Base-by-base conservation (phyloP, 2,888 invertebrate species). In the Anaspis maculata region DNA sequence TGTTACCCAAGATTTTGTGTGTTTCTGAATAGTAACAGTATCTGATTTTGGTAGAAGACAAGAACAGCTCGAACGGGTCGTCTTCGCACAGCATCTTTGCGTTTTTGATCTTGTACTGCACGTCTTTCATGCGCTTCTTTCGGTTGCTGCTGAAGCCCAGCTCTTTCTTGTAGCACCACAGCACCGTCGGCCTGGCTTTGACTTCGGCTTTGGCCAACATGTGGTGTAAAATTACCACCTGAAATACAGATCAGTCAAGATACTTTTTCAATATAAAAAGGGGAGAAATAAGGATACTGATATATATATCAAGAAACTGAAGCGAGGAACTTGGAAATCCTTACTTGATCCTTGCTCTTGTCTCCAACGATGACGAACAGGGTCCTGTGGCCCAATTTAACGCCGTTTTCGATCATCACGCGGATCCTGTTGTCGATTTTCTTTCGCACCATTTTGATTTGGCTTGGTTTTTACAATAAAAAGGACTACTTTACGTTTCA, bases 21-120 rank as follows among this genome's bases (percentile, higher is more conserved):
- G 96, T 96, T 64, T 99, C 98, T 0, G 85, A 82, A 63, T 98
- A 98, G 64, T 96, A 98, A 55, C 96, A 85, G 44, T 95, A 98
- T 40, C 97, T 82, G 52, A 99, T 97, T 42, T 91, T 87, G 0
- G 97, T 97, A 0, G 96, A 89, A 0, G 94, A 84, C 40, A 98
- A 73, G 62, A 98, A 98, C 7, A 94, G 70, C 64, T 98, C 96
- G 70, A 98, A 97, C 0, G 96, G 79, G 60, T 97, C 94, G 48
- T 95, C 95, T 59, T 96, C 94, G 42, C 92, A 87, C 0, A 94
- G 76, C 16, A 91, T 60, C 62, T 87, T 89, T 0, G 91, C 95
- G 2, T 84, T 79, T 53, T 88, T 84, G 16, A 91, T 82, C 69
- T 92, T 94, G 51, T 79, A 80, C 51, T 83, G 76, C 7, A 85